Conservation (phyloP, 1,140 invertebrate genomes). For the Trichomalopsis sarcophagae region DNA sequence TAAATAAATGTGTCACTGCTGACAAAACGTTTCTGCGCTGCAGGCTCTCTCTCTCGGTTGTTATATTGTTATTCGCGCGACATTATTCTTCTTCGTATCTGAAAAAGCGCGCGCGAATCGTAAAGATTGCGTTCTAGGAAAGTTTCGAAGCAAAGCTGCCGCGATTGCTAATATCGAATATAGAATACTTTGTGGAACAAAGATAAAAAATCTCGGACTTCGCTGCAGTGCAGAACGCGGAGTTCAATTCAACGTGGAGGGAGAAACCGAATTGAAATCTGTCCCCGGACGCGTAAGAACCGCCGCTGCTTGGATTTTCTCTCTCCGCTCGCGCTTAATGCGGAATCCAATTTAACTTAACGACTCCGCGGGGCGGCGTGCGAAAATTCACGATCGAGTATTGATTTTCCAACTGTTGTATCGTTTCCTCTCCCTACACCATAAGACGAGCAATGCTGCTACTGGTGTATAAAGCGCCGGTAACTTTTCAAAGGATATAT, state of each 20-base stretch:
- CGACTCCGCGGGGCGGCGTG: not conserved
- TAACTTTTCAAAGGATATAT: slow-evolving; percentile 14
- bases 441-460: too few relatives aligned
- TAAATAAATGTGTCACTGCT: not conserved
- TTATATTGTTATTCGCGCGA: not conserved
- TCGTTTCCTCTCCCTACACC: not conserved
- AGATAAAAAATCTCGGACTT: too few relatives aligned
- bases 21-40: not conserved
- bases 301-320: not conserved
- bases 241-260: too few relatives aligned
- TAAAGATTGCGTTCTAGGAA: too few relatives aligned
- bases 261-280: not conserved
- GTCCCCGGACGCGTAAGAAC: not conserved
- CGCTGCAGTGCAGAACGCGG: too few relatives aligned
- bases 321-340: not conserved
- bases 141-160: too few relatives aligned
- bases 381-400: slow-evolving; percentile 37
- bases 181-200: too few relatives aligned
- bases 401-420: slow-evolving; percentile 39
- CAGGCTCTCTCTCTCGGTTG: not conserved
- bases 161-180: too few relatives aligned
- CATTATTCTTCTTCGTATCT: too few relatives aligned
- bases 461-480: not conserved
- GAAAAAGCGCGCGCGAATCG: too few relatives aligned
- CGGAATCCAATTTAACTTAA: slow-evolving; percentile 20